Evolutionary conservation across 2,113 vertebrate species (phyloP).

Genomic region (Neolamprologus kungweensis): DNA sequence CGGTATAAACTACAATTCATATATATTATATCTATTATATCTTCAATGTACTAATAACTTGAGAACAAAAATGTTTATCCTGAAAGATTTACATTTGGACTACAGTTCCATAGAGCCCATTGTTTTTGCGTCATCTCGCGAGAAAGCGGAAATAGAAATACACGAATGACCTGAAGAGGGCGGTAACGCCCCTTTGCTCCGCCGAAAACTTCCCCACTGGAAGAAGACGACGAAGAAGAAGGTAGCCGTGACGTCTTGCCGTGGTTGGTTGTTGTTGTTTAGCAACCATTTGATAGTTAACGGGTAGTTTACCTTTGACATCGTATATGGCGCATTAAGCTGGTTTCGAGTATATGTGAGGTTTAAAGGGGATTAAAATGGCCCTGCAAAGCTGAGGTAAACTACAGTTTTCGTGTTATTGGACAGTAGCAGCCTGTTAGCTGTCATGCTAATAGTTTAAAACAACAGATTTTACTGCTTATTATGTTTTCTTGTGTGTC

Average conservation of each 20-base stretch:
- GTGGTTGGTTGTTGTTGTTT: neutral
- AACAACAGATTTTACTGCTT: neutral
- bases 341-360: too few relatives aligned
- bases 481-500: neutral
- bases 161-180: neutral
- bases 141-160: neutral
- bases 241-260: neutral
- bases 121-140: neutral
- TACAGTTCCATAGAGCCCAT: neutral
- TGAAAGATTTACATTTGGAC: neutral
- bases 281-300: neutral
- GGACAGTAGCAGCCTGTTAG: neutral
- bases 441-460: neutral
- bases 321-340: rapidly evolving
- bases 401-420: neutral
- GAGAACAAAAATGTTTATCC: neutral
- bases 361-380: neutral
- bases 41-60: neutral
- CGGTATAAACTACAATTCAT: neutral
- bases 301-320: neutral
- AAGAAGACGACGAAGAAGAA: neutral
- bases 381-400: neutral
- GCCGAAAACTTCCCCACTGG: neutral
- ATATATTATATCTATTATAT: neutral
- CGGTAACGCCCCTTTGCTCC: neutral